Evolutionary conservation across 1,140 invertebrate species (phyloP).

Genomic region (Bombus difficillimus): DNA sequence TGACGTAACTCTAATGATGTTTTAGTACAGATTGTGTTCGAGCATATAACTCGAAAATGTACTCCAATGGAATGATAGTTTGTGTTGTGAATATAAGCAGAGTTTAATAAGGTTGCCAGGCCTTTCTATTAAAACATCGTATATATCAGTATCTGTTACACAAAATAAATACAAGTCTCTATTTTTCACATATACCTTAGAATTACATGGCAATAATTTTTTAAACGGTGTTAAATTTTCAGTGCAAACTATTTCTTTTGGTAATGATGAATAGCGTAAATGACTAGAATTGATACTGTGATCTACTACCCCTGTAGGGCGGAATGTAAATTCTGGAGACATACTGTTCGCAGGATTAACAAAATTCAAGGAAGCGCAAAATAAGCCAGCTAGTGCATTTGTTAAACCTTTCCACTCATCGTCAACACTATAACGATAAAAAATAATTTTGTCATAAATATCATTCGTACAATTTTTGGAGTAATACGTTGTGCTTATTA

Average conservation of each 20-base stretch:
- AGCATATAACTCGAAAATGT: conserved; percentile 92
- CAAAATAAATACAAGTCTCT: neutral
- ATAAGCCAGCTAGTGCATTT: conserved; percentile 94
- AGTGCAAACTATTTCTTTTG: conserved; percentile 98
- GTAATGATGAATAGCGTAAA: conserved; percentile 93
- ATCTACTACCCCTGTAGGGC: conserved; percentile 88
- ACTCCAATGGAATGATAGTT: conserved; percentile 96
- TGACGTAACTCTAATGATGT: conserved; percentile 91
- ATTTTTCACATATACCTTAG: conserved; percentile 83
- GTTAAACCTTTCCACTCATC: conserved; percentile 93
- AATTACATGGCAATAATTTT: conserved; percentile 96
- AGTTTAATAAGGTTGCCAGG: conserved; percentile 93
- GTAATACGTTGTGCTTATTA: neutral
- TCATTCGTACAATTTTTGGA: neutral
- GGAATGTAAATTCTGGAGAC: conserved; percentile 91
- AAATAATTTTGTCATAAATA: neutral
- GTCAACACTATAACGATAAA: conserved; percentile 84
- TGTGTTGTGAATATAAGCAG: conserved; percentile 95
- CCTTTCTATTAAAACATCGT: conserved; percentile 85
- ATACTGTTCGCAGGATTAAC: conserved; percentile 95
- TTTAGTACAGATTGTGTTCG: conserved; percentile 85
- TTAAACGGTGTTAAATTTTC: conserved; percentile 99
- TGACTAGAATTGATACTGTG: conserved; percentile 83
- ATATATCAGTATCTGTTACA: neutral
- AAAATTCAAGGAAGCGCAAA: conserved; percentile 98